Evolutionary conservation across 2,888 invertebrate species (phyloP), one percentile per base, ranked within the genome.

Genomic region (Clunio marinus): DNA sequence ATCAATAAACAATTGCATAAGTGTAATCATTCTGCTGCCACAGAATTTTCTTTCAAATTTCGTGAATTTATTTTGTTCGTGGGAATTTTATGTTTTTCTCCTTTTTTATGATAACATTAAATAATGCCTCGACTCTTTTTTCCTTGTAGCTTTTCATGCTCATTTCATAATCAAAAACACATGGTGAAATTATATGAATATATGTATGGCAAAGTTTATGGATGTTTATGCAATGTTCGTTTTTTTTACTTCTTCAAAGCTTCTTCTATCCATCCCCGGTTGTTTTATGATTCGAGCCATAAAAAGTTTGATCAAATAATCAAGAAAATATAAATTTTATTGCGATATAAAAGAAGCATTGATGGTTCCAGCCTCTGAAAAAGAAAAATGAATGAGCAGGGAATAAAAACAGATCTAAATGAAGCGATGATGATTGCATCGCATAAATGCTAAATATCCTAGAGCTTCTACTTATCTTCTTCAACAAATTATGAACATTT

Each of bases 251-350:
- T 8, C 15, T n/a, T n/a, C n/a, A n/a, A n/a, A n/a, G n/a, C n/a
- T n/a, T n/a, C n/a, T n/a, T n/a, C n/a, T n/a, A n/a, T 10, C 2
- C 41, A n/a, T 41, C 41, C n/a, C 32, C 4, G 41, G 15, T n/a
- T 7, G 4, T 41, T 41, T 41, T 41, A 41, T 41, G 7, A 25
- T 3, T 25, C n/a, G n/a, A 2, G 27, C 59, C 59, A n/a, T 59
- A 59, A 32, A 59, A 59, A 59, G 17, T 25, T 59, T 59, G 59
- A 59, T 59, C 59, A 59, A 59, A 59, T 59, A 59, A 59, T 59
- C 59, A 59, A 25, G 25, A 35, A 59, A 35, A 28, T 25, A 59
- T 59, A 25, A 59, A 35, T 59, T 59, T 59, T 59, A 27, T 15
- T 17, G 59, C 35, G 32, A 27, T n/a, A 59, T 59, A 35, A 59